These are phyloP conservation scores for Homalodisca vitripennis DNA, from an alignment of 1,140 invertebrate species.

Conservation along the genomic window DNA sequence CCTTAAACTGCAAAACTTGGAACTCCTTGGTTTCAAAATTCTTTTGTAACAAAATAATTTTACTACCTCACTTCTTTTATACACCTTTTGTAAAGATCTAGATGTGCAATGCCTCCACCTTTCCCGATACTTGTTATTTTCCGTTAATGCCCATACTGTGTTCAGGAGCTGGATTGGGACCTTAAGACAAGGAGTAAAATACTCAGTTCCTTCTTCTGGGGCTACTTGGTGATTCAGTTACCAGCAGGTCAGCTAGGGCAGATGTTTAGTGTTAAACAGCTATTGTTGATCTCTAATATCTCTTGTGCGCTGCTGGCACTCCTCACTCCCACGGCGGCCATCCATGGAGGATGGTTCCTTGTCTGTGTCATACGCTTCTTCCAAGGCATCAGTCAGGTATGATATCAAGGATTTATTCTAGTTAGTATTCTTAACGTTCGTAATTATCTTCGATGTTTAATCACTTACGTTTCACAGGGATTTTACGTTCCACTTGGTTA, in stretches of 20 bases:
- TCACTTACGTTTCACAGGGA: conserved; percentile 52
- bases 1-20: too few species aligned
- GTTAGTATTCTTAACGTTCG: too few species aligned
- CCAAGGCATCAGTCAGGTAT: conserved; percentile 68
- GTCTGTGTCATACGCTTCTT: conserved; percentile 63
- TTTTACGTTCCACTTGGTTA: conserved; percentile 88
- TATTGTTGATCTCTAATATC: conserved; percentile 55
- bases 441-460: not conserved
- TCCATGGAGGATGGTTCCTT: conserved; percentile 58
- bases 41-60: too few species aligned
- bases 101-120: too few species aligned
- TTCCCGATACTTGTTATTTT: too few species aligned
- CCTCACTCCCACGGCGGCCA: conserved; percentile 46
- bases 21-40: too few species aligned
- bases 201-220: conserved; percentile 70
- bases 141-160: too few species aligned
- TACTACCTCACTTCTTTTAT: too few species aligned
- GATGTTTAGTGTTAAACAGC: conserved; percentile 59
- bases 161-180: conserved; percentile 53
- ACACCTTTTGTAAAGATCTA: too few species aligned
- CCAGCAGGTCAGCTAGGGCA: conserved; percentile 67
- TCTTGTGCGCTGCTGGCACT: conserved; percentile 52
- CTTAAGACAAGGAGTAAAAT: conserved; percentile 55
- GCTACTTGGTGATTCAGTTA: conserved; percentile 59
- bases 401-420: too few species aligned